These are phyloP conservation scores for Notodonta dromedarius DNA, from an alignment of 2,888 invertebrate genomes.

Conservation along the genomic window DNA sequence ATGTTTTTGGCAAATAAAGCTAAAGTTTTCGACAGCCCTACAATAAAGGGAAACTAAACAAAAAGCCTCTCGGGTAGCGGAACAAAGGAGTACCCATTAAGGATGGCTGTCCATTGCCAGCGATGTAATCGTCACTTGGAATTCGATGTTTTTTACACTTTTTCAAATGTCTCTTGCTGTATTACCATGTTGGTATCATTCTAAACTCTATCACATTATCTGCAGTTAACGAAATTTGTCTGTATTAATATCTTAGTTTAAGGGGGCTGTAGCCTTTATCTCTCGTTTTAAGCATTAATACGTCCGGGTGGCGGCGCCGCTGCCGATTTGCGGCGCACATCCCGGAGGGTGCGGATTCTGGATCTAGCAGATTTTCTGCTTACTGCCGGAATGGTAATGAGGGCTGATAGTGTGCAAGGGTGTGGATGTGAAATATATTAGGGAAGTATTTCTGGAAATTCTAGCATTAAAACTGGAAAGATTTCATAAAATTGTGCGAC, in stretches of 20 bases:
- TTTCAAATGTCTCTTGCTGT: too few species aligned
- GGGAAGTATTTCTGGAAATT: not conserved
- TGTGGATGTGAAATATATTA: not conserved
- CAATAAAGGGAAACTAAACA: not conserved
- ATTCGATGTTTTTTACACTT: too few species aligned
- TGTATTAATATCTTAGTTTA: too few species aligned
- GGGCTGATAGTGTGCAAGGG: not conserved
- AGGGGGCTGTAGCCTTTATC: too few species aligned
- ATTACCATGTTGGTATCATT: too few species aligned
- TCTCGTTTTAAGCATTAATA: conserved; percentile 3
- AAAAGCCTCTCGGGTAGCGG: conserved; percentile 4
- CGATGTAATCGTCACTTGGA: not conserved
- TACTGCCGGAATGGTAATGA: conserved; percentile 1
- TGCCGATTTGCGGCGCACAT: conserved; percentile 10
- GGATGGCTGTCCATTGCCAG: not conserved
- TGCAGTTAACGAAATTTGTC: too few species aligned
- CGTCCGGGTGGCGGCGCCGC: conserved; percentile 9
- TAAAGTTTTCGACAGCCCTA: not conserved
- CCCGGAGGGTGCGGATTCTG: not conserved
- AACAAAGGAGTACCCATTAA: not conserved
- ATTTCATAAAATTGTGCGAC: too few species aligned
- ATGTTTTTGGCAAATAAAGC: not conserved
- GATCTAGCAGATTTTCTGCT: conserved; percentile 3
- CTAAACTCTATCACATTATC: too few species aligned
- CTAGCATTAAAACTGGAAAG: too few species aligned